Conservation (phyloP, 2,113 vertebrate genomes). For the Cynopterus brachyotis region DNA sequence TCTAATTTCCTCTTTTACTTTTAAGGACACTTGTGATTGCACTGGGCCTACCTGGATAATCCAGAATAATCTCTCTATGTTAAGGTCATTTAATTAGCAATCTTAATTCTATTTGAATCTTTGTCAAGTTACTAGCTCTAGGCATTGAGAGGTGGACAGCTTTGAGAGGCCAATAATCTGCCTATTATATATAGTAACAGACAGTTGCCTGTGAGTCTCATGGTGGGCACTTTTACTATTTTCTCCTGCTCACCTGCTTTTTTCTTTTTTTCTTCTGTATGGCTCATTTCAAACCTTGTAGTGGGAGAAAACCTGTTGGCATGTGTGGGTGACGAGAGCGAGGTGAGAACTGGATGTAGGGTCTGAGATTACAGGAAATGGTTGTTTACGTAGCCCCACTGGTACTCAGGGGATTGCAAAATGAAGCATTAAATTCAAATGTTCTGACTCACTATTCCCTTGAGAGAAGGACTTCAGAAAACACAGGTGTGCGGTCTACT, state of each 20-base stretch:
- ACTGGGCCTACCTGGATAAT: neutral
- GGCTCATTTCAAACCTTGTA: neutral
- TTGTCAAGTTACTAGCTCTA: neutral
- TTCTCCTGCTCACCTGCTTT: neutral
- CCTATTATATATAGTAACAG: neutral
- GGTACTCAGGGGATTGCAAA: neutral
- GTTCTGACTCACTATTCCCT: constrained; percentile 57
- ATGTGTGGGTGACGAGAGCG: neutral
- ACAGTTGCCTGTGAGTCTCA: neutral
- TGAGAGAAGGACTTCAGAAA: constrained; percentile 39
- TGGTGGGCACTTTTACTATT: neutral
- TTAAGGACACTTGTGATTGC: neutral
- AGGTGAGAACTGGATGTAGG: constrained; percentile 42
- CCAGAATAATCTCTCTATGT: neutral
- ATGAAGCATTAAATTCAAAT: constrained; percentile 33
- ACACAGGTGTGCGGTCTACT: constrained; percentile 55
- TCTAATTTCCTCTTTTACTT: neutral
- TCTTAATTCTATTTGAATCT: neutral
- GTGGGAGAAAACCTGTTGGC: neutral
- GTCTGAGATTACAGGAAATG: constrained; percentile 61
- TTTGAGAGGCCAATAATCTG: neutral
- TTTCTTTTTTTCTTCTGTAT: neutral
- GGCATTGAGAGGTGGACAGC: no score
- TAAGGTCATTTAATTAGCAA: neutral
- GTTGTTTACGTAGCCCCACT: constrained; percentile 5